A percentile compares a stretch with the other conserved stretches of the same genome.
Conservation (phyloP, 1,140 invertebrate genomes). For the Meloidogyne exigua region DNA sequence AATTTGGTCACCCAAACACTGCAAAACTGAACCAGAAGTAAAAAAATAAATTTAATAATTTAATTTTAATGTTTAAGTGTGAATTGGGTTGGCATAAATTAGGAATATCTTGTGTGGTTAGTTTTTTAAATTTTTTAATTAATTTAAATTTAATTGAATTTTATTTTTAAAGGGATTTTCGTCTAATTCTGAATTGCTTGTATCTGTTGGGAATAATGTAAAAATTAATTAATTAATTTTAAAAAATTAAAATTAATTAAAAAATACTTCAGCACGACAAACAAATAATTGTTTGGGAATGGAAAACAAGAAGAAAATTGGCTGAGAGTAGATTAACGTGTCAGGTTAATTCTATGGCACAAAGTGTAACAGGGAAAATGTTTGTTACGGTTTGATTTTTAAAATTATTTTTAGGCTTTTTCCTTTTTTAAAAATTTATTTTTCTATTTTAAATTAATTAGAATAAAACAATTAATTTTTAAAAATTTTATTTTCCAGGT, state of each 20-base stretch:
- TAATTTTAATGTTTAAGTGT: not conserved
- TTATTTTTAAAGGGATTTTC: constrained; percentile 31
- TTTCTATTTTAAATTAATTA: too few species aligned
- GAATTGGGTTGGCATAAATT: constrained; percentile 49
- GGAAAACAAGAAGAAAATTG: constrained; percentile 41
- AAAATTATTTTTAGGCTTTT: constrained; percentile 17
- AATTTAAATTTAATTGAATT: not conserved
- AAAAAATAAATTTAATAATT: not conserved
- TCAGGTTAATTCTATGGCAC: constrained; percentile 56
- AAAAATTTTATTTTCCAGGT: not conserved
- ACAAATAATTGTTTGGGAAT: constrained; percentile 53
- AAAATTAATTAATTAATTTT: constrained; percentile 28
- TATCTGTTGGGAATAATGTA: constrained; percentile 51
- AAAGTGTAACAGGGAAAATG: constrained; percentile 42
- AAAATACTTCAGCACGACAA: constrained; percentile 44
- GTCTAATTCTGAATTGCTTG: constrained; percentile 46
- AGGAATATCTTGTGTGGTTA: constrained; percentile 51
- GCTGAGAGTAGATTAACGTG: constrained; percentile 52
- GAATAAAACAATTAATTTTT: too few species aligned
- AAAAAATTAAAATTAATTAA: too few species aligned
- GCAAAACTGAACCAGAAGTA: constrained; percentile 36
- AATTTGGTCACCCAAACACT: constrained; percentile 48
- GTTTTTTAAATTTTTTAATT: constrained; percentile 23
- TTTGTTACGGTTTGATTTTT: constrained; percentile 48
- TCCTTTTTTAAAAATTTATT: too few species aligned